Evolutionary conservation across 2,797 vertebrate species (phyloP).

Genomic region (Mus spretus): DNA sequence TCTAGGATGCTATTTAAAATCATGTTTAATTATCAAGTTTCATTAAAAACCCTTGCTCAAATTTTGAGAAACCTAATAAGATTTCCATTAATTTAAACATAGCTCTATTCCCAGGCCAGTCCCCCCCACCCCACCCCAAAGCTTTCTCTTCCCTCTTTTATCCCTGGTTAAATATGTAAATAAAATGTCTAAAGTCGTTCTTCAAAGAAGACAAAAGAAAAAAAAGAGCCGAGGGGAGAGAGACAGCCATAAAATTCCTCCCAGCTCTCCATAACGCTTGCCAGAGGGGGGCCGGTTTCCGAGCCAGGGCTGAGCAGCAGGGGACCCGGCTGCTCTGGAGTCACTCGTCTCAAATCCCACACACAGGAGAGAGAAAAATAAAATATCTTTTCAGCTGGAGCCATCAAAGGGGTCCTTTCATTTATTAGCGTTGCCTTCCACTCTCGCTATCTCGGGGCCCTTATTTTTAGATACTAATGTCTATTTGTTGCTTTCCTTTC

Average conservation of each 20-base stretch:
- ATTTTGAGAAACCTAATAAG: constrained; percentile 91
- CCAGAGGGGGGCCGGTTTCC: constrained; percentile 96
- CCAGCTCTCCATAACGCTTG: constrained; percentile 99
- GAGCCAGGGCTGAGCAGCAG: constrained; percentile 96
- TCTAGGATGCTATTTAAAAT: constrained; percentile 86
- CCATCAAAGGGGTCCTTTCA: constrained; percentile 96
- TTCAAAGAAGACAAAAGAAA: constrained; percentile 99
- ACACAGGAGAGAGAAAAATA: constrained; percentile 88
- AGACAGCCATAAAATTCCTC: constrained; percentile 99
- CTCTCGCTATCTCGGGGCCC: constrained; percentile 93
- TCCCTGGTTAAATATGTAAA: constrained; percentile 99
- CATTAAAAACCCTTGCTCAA: constrained; percentile 91
- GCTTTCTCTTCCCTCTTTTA: constrained; percentile 97
- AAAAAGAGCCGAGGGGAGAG: constrained; percentile 95
- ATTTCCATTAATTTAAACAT: constrained; percentile 96
- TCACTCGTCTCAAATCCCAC: constrained; percentile 97
- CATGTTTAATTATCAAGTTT: constrained; percentile 90
- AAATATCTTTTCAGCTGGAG: constrained; percentile 98
- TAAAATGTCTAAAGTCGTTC: constrained; percentile 99
- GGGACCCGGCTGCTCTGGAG: constrained; percentile 93
- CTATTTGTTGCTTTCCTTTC: constrained; percentile 82
- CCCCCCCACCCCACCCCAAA: constrained; percentile 83
- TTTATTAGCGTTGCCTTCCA: constrained; percentile 98
- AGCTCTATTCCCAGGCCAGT: constrained; percentile 95
- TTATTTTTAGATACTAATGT: constrained; percentile 81